Evolutionary conservation across 2,113 vertebrate species (phyloP), one percentile per base, ranked within the genome.

Genomic region (Perca flavescens): DNA sequence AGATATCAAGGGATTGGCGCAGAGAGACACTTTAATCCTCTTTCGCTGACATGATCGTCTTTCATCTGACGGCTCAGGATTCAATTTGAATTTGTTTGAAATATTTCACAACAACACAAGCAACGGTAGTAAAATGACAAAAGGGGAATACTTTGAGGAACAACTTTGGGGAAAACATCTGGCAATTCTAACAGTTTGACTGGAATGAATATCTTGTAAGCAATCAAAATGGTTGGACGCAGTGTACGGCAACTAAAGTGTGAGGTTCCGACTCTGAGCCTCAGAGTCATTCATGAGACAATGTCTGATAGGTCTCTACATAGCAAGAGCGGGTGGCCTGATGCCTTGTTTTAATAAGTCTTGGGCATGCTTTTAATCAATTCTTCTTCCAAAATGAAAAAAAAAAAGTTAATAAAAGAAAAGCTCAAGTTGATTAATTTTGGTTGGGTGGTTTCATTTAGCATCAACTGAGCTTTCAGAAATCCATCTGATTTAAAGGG

Each of bases 61-160:
- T 82, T 87, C 77, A 70, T 86, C 65, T 73, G 57, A 36, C 22
- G 8, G 77, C 66, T 83, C 34, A 19, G 61, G 28, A 82, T 76
- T 86, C 46, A 68, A 49, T 80, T 66, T 80, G 47, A 81, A 83
- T 88, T 80, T 43, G 53, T 83, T 65, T 36, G 47, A 62, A 65
- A 63, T 77, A 40, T 83, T 86, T 72, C 75, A 58, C 54, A 72
- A 63, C 40, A 43, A 70, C 65, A 64, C 40, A 34, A 57, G 76
- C 54, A 25, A 50, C 3, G 0, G 21, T 31, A 43, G 58, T 56
- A 21, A 82, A 69, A 69, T n/a, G 85, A 64, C 73, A 46, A 47
- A 80, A 60, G 22, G 60, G 25, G 60, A 72, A 80, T 15, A 36
- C 31, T 81, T 64, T 40, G 28, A 52, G 17, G 17, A 58, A 14